Conservation (phyloP, 2,113 vertebrate genomes). For the Tinamus guttatus region DNA sequence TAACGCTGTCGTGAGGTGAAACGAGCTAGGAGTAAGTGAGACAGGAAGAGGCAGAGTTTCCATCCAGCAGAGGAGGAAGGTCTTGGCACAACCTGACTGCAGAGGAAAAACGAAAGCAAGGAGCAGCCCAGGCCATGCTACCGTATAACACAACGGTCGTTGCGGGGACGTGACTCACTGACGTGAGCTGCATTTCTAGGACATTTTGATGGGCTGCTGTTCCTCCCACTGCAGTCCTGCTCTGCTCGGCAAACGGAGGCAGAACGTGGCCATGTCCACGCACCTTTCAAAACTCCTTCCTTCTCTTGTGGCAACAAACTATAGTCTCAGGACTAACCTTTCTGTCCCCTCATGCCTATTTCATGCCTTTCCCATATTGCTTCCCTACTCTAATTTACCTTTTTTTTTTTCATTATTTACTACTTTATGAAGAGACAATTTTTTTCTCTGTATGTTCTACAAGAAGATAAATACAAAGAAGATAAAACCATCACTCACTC, state of each 20-base stretch:
- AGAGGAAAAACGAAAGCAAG: background rate
- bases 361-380: slow-evolving; percentile 58
- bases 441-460: background rate
- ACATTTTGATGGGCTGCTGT: background rate
- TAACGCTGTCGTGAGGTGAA: background rate
- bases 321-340: slow-evolving; percentile 32
- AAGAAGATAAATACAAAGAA: background rate
- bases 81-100: background rate
- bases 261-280: slow-evolving; percentile 43
- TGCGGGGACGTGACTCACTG: background rate
- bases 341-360: slow-evolving; percentile 43
- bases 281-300: slow-evolving; percentile 52
- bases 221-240: background rate
- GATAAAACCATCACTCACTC: background rate
- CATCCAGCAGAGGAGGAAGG: background rate
- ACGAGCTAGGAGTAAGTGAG: background rate
- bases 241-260: background rate
- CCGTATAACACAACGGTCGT: rapidly evolving
- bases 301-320: slow-evolving; percentile 66
- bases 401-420: slow-evolving; percentile 1
- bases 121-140: background rate
- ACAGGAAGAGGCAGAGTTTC: background rate
- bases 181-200: background rate
- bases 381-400: slow-evolving; percentile 27
- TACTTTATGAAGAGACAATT: background rate